Conservation (phyloP, 2,888 invertebrate species). For the Rhagophthalmus giganteus region DNA sequence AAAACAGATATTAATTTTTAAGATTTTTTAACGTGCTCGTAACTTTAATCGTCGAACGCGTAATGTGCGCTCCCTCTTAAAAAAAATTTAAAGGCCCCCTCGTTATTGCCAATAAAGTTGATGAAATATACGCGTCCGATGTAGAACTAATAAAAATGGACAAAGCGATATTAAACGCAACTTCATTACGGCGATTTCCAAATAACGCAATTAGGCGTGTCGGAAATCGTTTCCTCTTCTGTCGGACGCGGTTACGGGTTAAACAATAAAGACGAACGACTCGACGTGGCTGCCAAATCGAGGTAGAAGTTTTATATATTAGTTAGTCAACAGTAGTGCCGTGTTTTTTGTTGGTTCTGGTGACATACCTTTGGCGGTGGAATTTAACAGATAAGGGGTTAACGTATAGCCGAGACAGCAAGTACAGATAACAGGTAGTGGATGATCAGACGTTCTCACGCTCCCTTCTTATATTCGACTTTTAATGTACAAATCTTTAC, state of each 20-base stretch:
- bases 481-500: constrained; percentile 12
- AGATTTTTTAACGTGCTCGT: too few species aligned
- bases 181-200: constrained; percentile 37
- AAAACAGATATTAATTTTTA: too few species aligned
- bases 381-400: constrained; percentile 54
- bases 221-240: background rate
- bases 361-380: constrained; percentile 53
- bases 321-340: constrained; percentile 50
- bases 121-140: constrained; percentile 10
- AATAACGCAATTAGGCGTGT: background rate
- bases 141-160: constrained; percentile 32
- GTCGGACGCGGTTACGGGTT: background rate
- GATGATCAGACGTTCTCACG: constrained; percentile 51
- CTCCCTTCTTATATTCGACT: constrained; percentile 33
- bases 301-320: constrained; percentile 38
- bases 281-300: constrained; percentile 27
- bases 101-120: background rate
- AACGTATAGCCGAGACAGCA: constrained; percentile 53
- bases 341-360: constrained; percentile 51
- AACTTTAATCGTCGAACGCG: too few species aligned
- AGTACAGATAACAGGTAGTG: constrained; percentile 49
- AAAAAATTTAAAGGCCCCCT: too few species aligned
- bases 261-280: constrained; percentile 12
- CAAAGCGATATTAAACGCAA: constrained; percentile 40
- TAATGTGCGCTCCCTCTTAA: too few species aligned